Evolutionary conservation across 2,888 invertebrate genomes (phyloP), one percentile per base, ranked within the genome.

Genomic region (Pomacea canaliculata): DNA sequence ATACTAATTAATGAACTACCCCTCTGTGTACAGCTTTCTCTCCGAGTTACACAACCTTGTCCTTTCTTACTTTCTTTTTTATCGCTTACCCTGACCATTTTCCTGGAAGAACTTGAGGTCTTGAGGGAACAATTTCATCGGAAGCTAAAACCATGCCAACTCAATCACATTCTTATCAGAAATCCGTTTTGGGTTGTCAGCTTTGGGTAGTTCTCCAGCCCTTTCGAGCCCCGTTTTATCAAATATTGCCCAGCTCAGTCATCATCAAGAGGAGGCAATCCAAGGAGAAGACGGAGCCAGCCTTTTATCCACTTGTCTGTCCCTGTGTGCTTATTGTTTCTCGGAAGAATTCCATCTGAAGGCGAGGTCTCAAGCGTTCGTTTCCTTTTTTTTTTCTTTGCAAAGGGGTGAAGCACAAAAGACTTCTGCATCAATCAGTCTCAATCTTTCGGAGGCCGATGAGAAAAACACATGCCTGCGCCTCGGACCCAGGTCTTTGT

Each of bases 121-220:
- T 63, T n/a, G 63, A 27, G 27, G 63, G 63, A 27, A 63, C 63
- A 63, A 63, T 63, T 63, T 63, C 63, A 63, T 63, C 27, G 23
- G 63, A 10, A 19, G 27, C 63, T 63, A n/a, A 27, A 56, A 12
- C 63, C 23, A 27, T 10, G 27, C 63, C 23, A 63, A 27, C 27
- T 63, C 23, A 19, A 63, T 63, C 27, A 63, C 63, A 63, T 19
- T n/a, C 63, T 63, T 63, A 63, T 63, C 63, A 63, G 23, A 63
- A 63, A 63, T 63, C 63, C 63, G 63, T 63, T 63, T 63, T n/a
- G 10, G 63, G 10, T 27, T 63, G 63, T 63, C 63, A 63, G 63
- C 18, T 27, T 63, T 63, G 12, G 51, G 10, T 63, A 18, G 16
- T 12, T 27, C 63, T 23, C 19, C 16, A 63, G 10, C 63, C 63